Evolutionary conservation across 2,888 invertebrate genomes (phyloP), one percentile per base, ranked within the genome.

Genomic region (Ormyrus pomaceus): DNA sequence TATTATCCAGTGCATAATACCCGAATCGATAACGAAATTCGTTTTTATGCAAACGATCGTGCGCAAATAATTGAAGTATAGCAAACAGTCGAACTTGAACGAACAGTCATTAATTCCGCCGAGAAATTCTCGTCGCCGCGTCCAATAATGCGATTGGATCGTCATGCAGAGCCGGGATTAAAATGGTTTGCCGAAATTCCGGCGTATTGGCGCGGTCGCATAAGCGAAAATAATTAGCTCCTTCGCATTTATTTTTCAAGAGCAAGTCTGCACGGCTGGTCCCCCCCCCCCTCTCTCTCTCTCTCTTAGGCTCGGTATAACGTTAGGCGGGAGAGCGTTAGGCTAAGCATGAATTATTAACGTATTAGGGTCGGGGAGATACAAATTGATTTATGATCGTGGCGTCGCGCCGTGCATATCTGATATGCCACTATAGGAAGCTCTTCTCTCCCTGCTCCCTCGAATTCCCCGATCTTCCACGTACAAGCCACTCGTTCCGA

Each of bases 351-450:
- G 90, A 90, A 89, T 90, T 90, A 90, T 89, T 89, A 90, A 90
- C 87, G 86, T 87, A 89, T 89, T 89, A 89, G 84, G 86, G 83
- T 81, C 55, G 50, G 58, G 82, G 84, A 86, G 86, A 87, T 88
- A 87, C 87, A 89, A 90, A 90, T 90, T 90, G 90, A 90, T 90
- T 90, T 90, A 90, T 88, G 89, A 86, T 86, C 87, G 84, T 81
- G 81, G 85, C 85, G 87, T 84, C 86, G 86, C 85, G 85, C 83
- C 87, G 86, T 85, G 90, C 89, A 89, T 90, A 90, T 87, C 87
- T 88, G 87, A 89, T 89, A 87, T 46, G 6, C 34, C 5, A 48
- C 7, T 45, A 19, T 9, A 59, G 51, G 68, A 68, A 34, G 34
- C 50, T 62, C 34, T 58, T 65, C 53, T 13, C 46, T 87, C 86